phyloP scores from a whole-genome alignment of 2,888 invertebrate genomes.

The Eumerus sabulonum region DNA sequence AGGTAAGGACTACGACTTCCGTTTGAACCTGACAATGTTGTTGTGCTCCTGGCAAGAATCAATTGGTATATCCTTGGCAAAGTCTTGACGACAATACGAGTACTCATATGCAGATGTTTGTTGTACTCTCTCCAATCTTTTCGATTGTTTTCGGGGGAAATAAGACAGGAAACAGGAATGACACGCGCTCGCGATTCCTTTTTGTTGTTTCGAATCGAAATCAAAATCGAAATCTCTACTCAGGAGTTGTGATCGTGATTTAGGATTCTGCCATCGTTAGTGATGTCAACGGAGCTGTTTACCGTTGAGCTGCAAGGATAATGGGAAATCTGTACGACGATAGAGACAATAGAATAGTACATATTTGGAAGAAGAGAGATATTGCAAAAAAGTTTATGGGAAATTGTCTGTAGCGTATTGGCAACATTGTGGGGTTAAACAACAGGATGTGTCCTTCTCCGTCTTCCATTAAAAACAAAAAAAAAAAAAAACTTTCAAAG shows the following conservation, averaged over 20 bases:
- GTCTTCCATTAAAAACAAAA: slow-evolving; percentile 47
- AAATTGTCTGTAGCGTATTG: too few species aligned
- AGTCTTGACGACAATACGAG: neutral
- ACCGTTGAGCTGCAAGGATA: slow-evolving; percentile 23
- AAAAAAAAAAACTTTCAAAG: slow-evolving; percentile 56
- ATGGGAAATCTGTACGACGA: too few species aligned
- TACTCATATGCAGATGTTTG: slow-evolving; percentile 58
- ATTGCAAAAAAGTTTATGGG: neutral
- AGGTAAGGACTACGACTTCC: slow-evolving; percentile 49
- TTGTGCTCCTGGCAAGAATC: slow-evolving; percentile 53
- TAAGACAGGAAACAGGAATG: slow-evolving; percentile 57
- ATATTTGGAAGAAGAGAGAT: neutral
- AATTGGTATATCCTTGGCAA: slow-evolving; percentile 50
- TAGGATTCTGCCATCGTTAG: slow-evolving; percentile 49
- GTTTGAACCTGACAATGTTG: slow-evolving; percentile 52
- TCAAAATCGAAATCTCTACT: slow-evolving; percentile 55
- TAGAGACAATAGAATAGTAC: neutral
- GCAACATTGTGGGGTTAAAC: slow-evolving; percentile 12
- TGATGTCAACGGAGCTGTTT: slow-evolving; percentile 65
- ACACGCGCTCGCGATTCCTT: slow-evolving; percentile 66
- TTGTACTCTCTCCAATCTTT: slow-evolving; percentile 7
- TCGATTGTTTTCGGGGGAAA: slow-evolving; percentile 22
- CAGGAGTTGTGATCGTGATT: slow-evolving; percentile 55
- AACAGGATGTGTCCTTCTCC: slow-evolving; percentile 35
- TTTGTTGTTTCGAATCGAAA: too few species aligned